Evolutionary conservation across 2,888 invertebrate genomes (phyloP), one percentile per base, ranked within the genome.

Genomic region (Synergus itoensis): DNA sequence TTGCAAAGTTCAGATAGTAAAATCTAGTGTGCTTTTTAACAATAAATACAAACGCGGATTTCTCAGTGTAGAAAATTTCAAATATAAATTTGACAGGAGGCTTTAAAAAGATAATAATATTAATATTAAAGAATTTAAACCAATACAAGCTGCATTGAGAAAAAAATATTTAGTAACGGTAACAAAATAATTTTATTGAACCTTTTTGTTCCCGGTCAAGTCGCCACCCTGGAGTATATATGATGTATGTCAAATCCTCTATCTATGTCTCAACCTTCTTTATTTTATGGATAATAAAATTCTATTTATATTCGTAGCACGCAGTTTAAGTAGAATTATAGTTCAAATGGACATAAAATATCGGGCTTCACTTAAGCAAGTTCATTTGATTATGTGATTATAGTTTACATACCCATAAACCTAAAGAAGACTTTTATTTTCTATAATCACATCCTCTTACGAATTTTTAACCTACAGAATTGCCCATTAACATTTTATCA

Each of bases 311-410:
- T 28, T 28, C 28, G 28, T 28, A 3, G 60, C 8, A 11, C 12
- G 9, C n/a, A 60, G 21, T 60, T 60, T 60, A 60, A 21, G 21
- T 60, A 21, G 60, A 60, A 21, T 21, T 60, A 60, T 60, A 60
- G 60, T 21, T 60, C 21, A 60, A 21, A 60, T 60, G 11, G 12
- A 60, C 21, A 60, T 60, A 60, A 60, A 60, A 60, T 60, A 60
- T 60, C 60, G 18, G n/a, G 8, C 21, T 5, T 60, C 7, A 48
- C 48, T 48, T 12, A 60, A n/a, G 12, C 21, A 11, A 60, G 60
- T 21, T 21, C 12, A 21, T 60, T 60, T 21, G 60, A 60, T 60
- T 60, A 60, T 60, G 60, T 60, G 60, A 60, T 60, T 60, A 60
- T 21, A 60, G 60, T 60, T 60, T 60, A 21, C 60, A 18, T 21